Conservation (phyloP, 2,797 vertebrate species). For the Chanos chanos region DNA sequence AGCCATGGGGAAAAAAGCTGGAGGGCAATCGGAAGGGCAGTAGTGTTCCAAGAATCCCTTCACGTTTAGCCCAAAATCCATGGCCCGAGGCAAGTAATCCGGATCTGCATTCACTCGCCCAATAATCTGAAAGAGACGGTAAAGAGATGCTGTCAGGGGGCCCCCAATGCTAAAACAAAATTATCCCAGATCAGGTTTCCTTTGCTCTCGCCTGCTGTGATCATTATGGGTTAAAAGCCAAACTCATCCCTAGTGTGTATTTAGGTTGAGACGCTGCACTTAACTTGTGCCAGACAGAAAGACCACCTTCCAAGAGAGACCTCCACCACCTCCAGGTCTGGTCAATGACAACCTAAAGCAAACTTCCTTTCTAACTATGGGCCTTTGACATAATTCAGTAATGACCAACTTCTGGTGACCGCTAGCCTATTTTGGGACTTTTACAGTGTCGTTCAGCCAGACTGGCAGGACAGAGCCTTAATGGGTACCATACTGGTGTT, state of each 20-base stretch:
- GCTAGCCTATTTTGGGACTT: slow-evolving; percentile 29
- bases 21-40: slow-evolving; percentile 83
- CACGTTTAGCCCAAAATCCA: slow-evolving; percentile 91
- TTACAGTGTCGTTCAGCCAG: slow-evolving; percentile 15
- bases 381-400: background rate
- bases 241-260: too few species aligned
- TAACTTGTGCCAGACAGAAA: background rate
- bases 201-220: too few species aligned
- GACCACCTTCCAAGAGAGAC: slow-evolving; percentile 42
- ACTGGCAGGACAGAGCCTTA: slow-evolving; percentile 30
- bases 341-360: slow-evolving; percentile 7
- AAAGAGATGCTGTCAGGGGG: slow-evolving; percentile 1
- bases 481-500: slow-evolving; percentile 34
- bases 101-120: slow-evolving; percentile 95
- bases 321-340: background rate
- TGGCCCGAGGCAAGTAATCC: slow-evolving; percentile 90
- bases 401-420: slow-evolving; percentile 15
- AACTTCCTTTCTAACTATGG: slow-evolving; percentile 45
- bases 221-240: too few species aligned
- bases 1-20: slow-evolving; percentile 88
- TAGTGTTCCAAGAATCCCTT: slow-evolving; percentile 91
- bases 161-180: background rate
- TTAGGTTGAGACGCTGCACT: too few species aligned
- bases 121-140: slow-evolving; percentile 79
- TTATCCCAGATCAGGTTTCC: background rate